Evolutionary conservation across 1,140 invertebrate genomes (phyloP), one percentile per base, ranked within the genome.

Genomic region (Dendroctonus valens): DNA sequence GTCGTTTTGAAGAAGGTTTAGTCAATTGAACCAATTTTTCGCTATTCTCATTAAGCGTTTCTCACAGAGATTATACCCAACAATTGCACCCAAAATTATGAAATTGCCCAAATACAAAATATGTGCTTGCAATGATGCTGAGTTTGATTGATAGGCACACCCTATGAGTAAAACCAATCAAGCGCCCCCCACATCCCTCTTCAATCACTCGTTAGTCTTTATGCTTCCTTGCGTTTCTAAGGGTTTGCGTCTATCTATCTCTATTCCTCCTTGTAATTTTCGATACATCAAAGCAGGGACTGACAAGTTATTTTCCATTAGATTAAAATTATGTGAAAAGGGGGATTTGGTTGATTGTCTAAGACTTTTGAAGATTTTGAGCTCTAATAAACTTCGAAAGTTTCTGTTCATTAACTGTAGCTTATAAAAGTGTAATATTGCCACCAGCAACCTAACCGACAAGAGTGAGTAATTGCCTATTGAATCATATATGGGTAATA

Each of bases 121-220:
- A 52, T 61, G 48, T 52, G 49, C 38, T 62, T 38, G 41, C 50
- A 54, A 42, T 11, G 50, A 41, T 37, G 60, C 60, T 53, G 60
- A 12, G 41, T 69, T 69, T 69, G 67, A 69, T 65, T 69, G 67
- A 69, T 69, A 65, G 67, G 44, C 61, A 14, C 53, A 65, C 55
- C 55, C 46, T 50, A 12, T 54, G 59, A 65, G 62, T 69, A 69
- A 69, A 69, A 69, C 67, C 67, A 69, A 69, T 69, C 67, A 69
- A 65, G 44, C 61, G 48, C 54, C 60, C 62, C n/a, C 53, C 62
- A 57, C 62, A 65, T 65, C 62, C 52, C 52, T 65, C 53, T 65
- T 65, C 60, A 62, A 54, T 62, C 60, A 62, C 51, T 62, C 60
- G 60, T 62, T 50, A 41, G 60, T 42, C 50, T 62, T 62, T 62